phyloP scores from a whole-genome alignment of 2,113 vertebrate species.

The Brienomyrus brachyistius region DNA sequence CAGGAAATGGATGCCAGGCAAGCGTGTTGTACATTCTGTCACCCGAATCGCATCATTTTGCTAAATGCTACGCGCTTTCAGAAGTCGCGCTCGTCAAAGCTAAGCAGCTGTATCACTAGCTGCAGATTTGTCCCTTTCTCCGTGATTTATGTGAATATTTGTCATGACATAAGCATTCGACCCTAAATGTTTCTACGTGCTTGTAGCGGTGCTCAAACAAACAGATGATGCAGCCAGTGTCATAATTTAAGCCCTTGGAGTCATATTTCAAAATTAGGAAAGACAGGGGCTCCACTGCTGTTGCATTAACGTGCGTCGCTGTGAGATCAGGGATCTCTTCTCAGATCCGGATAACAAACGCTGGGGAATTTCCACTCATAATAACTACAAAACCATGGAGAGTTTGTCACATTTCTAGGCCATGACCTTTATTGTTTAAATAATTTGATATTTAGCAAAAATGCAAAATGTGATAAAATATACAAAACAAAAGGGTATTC shows the following conservation, averaged over 20 bases:
- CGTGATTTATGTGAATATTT: not conserved
- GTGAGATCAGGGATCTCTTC: not conserved
- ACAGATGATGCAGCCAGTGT: not conserved
- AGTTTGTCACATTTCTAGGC: not conserved
- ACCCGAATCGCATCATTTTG: not conserved
- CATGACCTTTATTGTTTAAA: not conserved
- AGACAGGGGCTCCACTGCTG: not conserved
- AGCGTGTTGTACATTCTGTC: not conserved
- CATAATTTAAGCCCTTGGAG: not conserved
- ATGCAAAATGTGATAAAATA: not conserved
- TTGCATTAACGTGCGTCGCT: not conserved
- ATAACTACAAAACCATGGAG: not conserved
- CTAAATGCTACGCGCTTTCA: not conserved
- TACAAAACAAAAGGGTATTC: not conserved
- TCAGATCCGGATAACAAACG: not conserved
- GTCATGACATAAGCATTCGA: not conserved
- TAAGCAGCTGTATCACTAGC: not conserved
- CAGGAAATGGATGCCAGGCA: not conserved
- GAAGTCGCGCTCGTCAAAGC: not conserved
- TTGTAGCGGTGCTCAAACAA: not conserved
- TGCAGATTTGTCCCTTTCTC: not conserved
- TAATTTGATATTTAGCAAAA: not conserved
- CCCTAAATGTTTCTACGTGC: not conserved
- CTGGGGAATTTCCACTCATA: not conserved
- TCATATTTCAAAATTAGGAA: not conserved